These are phyloP conservation scores for Hirundichthys speculiger DNA, from an alignment of 2,113 vertebrate genomes.

Conservation along the genomic window DNA sequence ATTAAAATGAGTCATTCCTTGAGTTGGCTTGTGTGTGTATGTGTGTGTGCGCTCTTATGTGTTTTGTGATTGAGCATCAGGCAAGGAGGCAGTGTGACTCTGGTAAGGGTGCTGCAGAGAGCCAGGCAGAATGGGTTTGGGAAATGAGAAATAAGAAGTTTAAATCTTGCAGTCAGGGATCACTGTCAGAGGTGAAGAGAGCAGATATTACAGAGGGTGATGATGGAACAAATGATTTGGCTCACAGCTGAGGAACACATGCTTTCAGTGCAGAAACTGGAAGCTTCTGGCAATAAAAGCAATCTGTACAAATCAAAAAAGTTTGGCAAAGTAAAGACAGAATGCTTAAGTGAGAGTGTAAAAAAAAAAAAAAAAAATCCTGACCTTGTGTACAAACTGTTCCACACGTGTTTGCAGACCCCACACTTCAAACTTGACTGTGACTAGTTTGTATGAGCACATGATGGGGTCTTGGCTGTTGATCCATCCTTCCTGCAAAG, in stretches of 20 bases:
- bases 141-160: slow-evolving; percentile 36
- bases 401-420: slow-evolving; percentile 97
- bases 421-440: slow-evolving; percentile 99
- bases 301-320: slow-evolving; percentile 2
- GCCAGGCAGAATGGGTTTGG: slow-evolving; percentile 31
- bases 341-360: neutral
- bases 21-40: slow-evolving; percentile 11
- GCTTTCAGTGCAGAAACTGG: slow-evolving; percentile 13
- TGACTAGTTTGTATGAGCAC: slow-evolving; percentile 99
- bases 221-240: slow-evolving; percentile 22
- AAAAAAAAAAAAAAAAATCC: slow-evolving; percentile 16
- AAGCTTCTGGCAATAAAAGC: slow-evolving; percentile 6
- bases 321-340: neutral
- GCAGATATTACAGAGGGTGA: slow-evolving; percentile 11
- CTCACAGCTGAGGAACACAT: neutral
- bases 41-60: slow-evolving; percentile 17
- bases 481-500: slow-evolving; percentile 94
- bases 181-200: slow-evolving; percentile 16
- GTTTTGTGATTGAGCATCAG: neutral
- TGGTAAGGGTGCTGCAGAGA: slow-evolving; percentile 29
- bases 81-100: slow-evolving; percentile 41
- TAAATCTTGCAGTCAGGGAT: slow-evolving; percentile 17
- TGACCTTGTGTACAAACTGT: slow-evolving; percentile 98
- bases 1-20: slow-evolving; percentile 46
- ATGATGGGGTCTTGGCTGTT: slow-evolving; percentile 93